Evolutionary conservation across 37 sponge, comb jelly and placozoan genomes (phyloP), one percentile per base, ranked within the genome.

Genomic region (Corticium candelabrum): DNA sequence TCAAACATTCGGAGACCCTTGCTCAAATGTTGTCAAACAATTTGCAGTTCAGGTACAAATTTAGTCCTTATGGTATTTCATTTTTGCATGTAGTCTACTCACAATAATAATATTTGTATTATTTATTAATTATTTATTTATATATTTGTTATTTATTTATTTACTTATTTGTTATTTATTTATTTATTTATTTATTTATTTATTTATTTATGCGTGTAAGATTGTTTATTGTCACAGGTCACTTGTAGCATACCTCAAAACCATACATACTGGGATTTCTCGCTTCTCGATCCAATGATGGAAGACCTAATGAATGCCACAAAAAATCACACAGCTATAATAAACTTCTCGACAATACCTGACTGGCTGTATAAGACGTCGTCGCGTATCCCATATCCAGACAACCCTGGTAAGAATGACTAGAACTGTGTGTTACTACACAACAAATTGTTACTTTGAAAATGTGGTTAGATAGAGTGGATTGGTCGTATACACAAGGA

Each of bases 201-300:
- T 11, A 11, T 27, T 50, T 27, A 11, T 50, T 11, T 50, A 50
- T 21, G 62, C 21, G 21, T 21, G 62, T 27, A 21, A 50, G 62
- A 50, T 27, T 50, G 15, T 50, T 70, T 4, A 30, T 7, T 70
- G 7, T 29, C 35, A 4, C 73, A 70, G 73, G 73, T 70, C 5
- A 15, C 7, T 29, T 70, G 73, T 32, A 70, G 21, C 31, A 4
- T 15, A 35, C 36, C 73, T 4, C 7, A 29, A 15, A 70, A 70
- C 36, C 73, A 70, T 34, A 70, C 73, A 7, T 70, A 70, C 36
- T 70, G 73, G 73, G 73, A 70, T 70, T 70, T 70, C 73, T 70
- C 73, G 4, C 31, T 70, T 70, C 5, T 70, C 21, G 73, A 70
- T 70, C 73, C 73, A 32, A 70, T 70, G 73, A 70, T 15, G 7